These are phyloP conservation scores for Rhea americana DNA, from an alignment of 2,113 vertebrate species.

Conservation along the genomic window DNA sequence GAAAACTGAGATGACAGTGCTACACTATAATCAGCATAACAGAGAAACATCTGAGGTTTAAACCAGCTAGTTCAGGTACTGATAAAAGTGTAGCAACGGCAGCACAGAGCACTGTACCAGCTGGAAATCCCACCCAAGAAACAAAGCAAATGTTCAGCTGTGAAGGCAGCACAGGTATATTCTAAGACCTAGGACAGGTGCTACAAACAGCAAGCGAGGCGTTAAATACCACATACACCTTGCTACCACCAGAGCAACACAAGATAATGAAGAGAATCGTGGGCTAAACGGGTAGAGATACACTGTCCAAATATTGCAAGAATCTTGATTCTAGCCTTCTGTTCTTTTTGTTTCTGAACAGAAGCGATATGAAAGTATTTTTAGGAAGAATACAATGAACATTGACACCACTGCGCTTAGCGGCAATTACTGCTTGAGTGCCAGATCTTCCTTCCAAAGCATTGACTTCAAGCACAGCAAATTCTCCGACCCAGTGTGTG, in stretches of 20 bases:
- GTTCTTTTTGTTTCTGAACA: constrained; percentile 10
- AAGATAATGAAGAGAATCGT: background rate
- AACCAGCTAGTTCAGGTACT: background rate
- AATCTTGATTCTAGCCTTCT: background rate
- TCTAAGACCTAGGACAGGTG: background rate
- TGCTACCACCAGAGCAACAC: background rate
- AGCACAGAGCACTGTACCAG: background rate
- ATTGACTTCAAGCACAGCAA: background rate
- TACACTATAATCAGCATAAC: background rate
- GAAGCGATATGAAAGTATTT: background rate
- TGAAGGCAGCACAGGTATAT: too few species aligned
- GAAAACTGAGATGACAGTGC: background rate
- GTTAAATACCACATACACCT: background rate
- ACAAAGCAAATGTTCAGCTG: background rate
- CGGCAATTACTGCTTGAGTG: constrained; percentile 59
- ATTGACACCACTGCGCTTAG: background rate
- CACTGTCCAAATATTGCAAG: background rate
- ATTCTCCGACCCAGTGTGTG: constrained; percentile 51
- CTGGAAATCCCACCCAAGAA: background rate
- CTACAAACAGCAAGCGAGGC: background rate
- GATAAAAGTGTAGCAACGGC: background rate
- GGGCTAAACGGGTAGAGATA: background rate
- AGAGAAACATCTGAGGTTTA: background rate
- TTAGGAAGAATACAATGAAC: background rate
- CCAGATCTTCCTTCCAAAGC: constrained; percentile 17